Conservation (phyloP, 2,888 invertebrate species). For the Zelleria hepariella region DNA sequence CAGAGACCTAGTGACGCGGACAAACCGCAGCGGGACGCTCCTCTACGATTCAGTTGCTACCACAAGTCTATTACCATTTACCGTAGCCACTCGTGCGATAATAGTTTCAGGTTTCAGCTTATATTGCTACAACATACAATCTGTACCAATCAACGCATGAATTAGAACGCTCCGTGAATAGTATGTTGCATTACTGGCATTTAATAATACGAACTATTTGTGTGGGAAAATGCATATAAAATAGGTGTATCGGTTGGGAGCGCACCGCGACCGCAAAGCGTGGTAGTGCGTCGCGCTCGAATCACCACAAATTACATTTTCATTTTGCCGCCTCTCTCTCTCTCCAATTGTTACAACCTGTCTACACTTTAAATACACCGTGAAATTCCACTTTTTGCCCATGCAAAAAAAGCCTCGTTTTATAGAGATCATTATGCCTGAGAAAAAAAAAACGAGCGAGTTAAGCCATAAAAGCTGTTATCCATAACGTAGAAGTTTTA, state of each 20-base stretch:
- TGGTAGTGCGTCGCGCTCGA: constrained; percentile 30
- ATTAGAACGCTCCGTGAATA: too few relatives aligned
- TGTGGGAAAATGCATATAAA: neutral
- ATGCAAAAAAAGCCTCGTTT: neutral
- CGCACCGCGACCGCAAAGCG: constrained; percentile 17
- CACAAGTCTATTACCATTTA: too few relatives aligned
- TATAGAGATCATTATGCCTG: neutral
- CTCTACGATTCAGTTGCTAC: neutral
- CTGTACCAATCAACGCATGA: too few relatives aligned
- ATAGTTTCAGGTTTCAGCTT: neutral
- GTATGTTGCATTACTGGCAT: neutral
- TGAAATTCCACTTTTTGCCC: neutral
- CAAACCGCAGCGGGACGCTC: constrained; percentile 21
- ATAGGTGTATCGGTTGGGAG: neutral
- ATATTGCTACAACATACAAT: too few relatives aligned
- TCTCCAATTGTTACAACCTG: neutral
- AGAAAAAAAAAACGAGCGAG: neutral
- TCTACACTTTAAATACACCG: neutral
- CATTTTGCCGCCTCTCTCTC: constrained; percentile 38
- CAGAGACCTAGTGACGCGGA: constrained; percentile 26
- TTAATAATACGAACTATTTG: neutral
- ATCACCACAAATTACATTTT: constrained; percentile 63
- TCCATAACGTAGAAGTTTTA: neutral
- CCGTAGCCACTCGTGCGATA: neutral
- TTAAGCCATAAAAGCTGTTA: neutral